Base-by-base conservation (phyloP, 2,113 vertebrate genomes). In the Grus americana region DNA sequence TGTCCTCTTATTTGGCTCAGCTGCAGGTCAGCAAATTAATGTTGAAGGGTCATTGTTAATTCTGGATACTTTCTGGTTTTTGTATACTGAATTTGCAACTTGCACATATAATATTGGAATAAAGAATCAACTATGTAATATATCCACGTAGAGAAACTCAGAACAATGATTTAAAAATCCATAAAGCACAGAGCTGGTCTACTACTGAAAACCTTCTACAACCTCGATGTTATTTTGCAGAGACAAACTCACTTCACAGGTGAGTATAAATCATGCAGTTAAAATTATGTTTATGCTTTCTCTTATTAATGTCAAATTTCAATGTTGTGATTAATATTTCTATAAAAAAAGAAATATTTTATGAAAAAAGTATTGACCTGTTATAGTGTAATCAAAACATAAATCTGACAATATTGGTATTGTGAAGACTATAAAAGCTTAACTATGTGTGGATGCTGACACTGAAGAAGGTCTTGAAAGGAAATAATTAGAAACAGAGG, bases 251-350 rank as follows among this genome's bases (percentile, higher is more conserved):
- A 40, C 7, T 92, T 73, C 49, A 38, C 5, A 71, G 13, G 5
- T 63, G 29, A 54, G 0, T 57, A 67, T 87, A 91, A 89, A 79
- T 71, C 11, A 47, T 15, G 3, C 2, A 49, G 20, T 73, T 92
- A 76, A 79, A 75, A 2, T 0, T 0, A 44, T 42, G 4, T 21
- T 32, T 78, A 34, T 40, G 23, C 0, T 2, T 78, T 66, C 8
- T 50, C 5, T 52, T 68, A 34, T 52, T 66, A 42, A 55, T 81
- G 36, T 32, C 21, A 80, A 29, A 68, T 62, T 75, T 89, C 23
- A 82, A 12, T 58, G 14, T 38, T 49, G 5, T 58, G 30, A 72
- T 58, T 47, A 68, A 19, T 30, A 30, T 73, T 82, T 72, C 6
- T 50, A 16, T 42, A 73, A 74, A 46, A 76, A 74, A 46, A 40